Evolutionary conservation across 2,888 invertebrate genomes (phyloP), one percentile per base, ranked within the genome.

Genomic region (Abscondita cerata): DNA sequence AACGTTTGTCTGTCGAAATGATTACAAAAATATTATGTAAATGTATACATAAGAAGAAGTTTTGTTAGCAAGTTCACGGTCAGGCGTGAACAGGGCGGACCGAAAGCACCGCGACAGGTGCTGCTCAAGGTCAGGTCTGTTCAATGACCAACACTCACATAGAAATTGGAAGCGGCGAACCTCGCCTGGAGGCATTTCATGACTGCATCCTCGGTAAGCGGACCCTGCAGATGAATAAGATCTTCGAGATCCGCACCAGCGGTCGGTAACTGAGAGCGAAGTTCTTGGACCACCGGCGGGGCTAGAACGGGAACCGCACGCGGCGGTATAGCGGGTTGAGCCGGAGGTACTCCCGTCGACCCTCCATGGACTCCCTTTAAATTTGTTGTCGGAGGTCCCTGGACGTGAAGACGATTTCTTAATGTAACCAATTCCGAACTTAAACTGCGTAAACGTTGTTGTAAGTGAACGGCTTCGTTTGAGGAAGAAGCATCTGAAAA

Each of bases 151-250:
- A 53, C 67, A 88, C 94, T 90, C 81, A 96, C 96, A 81, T 93
- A 95, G 78, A 92, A 93, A 75, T 92, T 91, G 72, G 90, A 88
- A 69, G 91, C 89, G 76, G 89, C 89, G 83, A 96, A 96, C 75
- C 96, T 86, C 8, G 94, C 90, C 78, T 96, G 95, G 68, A 97
- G 86, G 75, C 95, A 93, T 78, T 93, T 89, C 81, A 96, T 91
- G 50, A 96, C 91, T 60, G 95, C 95, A 80, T 96, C 95, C 81
- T 97, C 96, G 33, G 95, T 96, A 73, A 96, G 87, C 53, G 96
- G 96, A 33, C 95, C 95, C 47, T 92, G 89, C 75, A 96, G 84
- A 83, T 96, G 95, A 78, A 96, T 96, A 73, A 96, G 87, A 83
- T 96, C 96, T 75, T 94, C 91, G 77, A 93, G 86, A 80, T 91